Evolutionary conservation across 2,113 vertebrate genomes (phyloP).

Genomic region (Recurvirostra avosetta): DNA sequence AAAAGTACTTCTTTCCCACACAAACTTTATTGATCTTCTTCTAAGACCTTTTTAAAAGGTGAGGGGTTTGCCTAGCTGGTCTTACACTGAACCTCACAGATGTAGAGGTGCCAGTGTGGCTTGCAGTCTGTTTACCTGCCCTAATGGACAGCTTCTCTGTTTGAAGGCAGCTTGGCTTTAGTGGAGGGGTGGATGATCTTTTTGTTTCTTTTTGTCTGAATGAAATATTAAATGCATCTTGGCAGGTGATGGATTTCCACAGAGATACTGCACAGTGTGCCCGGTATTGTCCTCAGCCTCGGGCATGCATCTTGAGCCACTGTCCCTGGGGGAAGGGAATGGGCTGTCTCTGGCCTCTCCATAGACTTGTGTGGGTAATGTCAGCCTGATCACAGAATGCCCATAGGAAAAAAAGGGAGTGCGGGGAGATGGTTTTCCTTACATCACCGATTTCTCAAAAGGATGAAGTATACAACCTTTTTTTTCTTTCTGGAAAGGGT

Average conservation of each 20-base stretch:
- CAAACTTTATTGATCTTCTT: not conserved
- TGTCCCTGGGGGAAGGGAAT: not conserved
- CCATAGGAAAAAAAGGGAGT: not conserved
- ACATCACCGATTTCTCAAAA: not conserved
- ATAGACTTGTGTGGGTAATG: accelerated
- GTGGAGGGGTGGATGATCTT: not conserved
- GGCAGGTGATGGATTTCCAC: not conserved
- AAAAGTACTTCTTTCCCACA: not conserved
- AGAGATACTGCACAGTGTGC: not conserved
- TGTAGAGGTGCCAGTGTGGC: not conserved
- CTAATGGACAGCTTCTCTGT: not conserved
- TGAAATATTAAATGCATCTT: not conserved
- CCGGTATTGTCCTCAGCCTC: not conserved
- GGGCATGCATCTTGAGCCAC: accelerated
- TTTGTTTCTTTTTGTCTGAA: not conserved
- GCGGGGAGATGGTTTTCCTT: not conserved
- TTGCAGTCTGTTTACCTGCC: not conserved
- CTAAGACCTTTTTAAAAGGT: not conserved
- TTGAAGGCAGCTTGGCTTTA: not conserved
- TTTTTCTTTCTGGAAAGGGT: not conserved
- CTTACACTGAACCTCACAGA: not conserved
- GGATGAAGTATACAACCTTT: not conserved
- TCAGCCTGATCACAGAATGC: not conserved
- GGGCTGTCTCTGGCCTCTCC: not conserved
- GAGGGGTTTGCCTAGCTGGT: not conserved